Evolutionary conservation across 2,113 vertebrate species (phyloP).

Genomic region (Dendrocopos noguchii): DNA sequence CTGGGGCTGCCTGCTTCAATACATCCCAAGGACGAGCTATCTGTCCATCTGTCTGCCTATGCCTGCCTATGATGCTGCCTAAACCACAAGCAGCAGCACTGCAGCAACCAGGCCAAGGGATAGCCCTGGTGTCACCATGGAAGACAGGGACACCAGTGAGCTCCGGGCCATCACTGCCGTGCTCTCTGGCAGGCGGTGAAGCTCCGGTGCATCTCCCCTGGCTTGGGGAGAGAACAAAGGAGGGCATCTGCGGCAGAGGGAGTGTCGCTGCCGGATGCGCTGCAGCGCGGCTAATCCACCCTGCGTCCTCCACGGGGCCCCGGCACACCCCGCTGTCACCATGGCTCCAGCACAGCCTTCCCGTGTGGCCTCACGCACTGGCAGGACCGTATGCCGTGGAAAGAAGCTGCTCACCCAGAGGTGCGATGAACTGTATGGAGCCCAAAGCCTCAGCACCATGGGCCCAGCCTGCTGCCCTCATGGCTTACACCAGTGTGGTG

Average conservation of each 20-base stretch:
- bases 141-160: not conserved
- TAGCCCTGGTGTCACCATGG: not conserved
- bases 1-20: rapidly evolving
- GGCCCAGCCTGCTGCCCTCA: not conserved
- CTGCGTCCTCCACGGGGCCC: not conserved
- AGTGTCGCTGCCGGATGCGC: slow-evolving; percentile 45
- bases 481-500: rapidly evolving
- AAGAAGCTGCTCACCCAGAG: not conserved
- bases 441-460: not conserved
- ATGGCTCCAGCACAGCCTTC: not conserved
- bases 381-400: not conserved
- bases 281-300: slow-evolving; percentile 29
- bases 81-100: not conserved
- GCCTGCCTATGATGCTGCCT: not conserved
- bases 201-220: not conserved
- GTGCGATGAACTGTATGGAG: rapidly evolving
- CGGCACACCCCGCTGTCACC: not conserved
- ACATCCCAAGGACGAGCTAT: not conserved
- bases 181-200: not conserved
- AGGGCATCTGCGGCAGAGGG: slow-evolving; percentile 54
- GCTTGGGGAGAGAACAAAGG: slow-evolving; percentile 59
- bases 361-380: not conserved
- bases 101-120: not conserved
- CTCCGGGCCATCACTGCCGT: rapidly evolving
- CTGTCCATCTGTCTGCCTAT: not conserved